Percentiles rank a stretch among this genome's conserved stretches.
Evolutionary conservation across 2,113 vertebrate species (phyloP).

Genomic region (Piprites chloris): DNA sequence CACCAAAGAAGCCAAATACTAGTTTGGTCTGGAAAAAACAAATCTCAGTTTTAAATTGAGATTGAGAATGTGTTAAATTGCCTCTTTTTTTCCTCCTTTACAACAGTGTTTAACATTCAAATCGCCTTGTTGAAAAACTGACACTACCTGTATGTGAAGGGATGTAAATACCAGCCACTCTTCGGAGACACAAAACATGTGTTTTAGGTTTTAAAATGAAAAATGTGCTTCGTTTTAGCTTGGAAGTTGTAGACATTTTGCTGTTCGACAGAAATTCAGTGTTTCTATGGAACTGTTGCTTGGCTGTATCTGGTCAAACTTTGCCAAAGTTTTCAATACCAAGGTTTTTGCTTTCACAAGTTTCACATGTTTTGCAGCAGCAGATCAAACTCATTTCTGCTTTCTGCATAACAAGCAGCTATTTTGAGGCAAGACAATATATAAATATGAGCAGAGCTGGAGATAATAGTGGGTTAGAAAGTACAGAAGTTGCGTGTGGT

Average conservation of each 20-base stretch:
- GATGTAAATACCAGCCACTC: slow-evolving; percentile 10
- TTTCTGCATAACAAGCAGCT: not conserved
- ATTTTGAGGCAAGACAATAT: not conserved
- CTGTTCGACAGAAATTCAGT: not conserved
- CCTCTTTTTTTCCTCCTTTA: not conserved
- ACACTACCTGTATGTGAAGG: not conserved
- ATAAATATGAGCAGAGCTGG: not conserved
- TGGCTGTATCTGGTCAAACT: slow-evolving; percentile 5
- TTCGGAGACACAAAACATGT: not conserved
- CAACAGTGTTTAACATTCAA: not conserved
- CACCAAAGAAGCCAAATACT: not conserved
- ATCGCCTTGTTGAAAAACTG: not conserved
- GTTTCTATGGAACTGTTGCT: not conserved
- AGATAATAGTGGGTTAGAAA: not conserved
- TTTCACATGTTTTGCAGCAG: not conserved
- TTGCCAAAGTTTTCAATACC: not conserved
- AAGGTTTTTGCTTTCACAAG: not conserved
- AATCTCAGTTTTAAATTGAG: not conserved
- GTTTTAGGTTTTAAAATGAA: slow-evolving; percentile 5
- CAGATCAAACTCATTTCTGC: not conserved
- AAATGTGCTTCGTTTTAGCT: not conserved
- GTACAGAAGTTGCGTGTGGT: not conserved
- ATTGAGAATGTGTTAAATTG: not conserved
- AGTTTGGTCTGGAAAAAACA: not conserved
- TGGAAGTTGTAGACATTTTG: not conserved